Percentiles rank a stretch among this genome's conserved stretches.
Conservation (phyloP, 2,797 vertebrate species). For the Xenopus petersii region DNA sequence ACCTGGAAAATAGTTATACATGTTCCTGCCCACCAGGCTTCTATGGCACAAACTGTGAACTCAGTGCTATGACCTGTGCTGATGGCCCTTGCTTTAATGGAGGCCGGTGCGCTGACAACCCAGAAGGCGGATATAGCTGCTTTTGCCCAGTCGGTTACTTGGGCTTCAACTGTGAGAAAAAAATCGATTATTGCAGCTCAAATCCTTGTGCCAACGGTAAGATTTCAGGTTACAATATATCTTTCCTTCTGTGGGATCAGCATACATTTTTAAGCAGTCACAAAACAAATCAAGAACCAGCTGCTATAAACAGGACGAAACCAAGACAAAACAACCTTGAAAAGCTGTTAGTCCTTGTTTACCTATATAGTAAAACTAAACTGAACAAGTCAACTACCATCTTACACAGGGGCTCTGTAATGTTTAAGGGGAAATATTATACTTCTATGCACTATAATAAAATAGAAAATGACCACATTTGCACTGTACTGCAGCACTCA, state of each 20-base stretch:
- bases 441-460: no score
- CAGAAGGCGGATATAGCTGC: constrained; percentile 90
- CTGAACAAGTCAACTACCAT: no score
- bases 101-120: constrained; percentile 85
- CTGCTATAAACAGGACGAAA: neutral
- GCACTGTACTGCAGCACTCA: no score
- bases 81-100: constrained; percentile 91
- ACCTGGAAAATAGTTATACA: constrained; percentile 82
- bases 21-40: constrained; percentile 91
- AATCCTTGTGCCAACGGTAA: constrained; percentile 89
- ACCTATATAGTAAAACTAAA: neutral
- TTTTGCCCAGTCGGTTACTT: constrained; percentile 85
- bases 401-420: no score
- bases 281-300: neutral
- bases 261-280: neutral
- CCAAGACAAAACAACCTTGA: neutral
- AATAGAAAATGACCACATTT: no score
- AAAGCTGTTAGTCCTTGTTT: neutral
- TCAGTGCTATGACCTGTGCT: constrained; percentile 90
- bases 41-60: constrained; percentile 89
- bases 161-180: constrained; percentile 97
- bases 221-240: constrained; percentile 19
- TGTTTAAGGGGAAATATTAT: no score
- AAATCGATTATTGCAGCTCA: constrained; percentile 88
- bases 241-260: neutral